Percentiles rank a stretch among this genome's conserved stretches.
Evolutionary conservation across 2,797 vertebrate genomes (phyloP).

Genomic region (Myotis planiceps): DNA sequence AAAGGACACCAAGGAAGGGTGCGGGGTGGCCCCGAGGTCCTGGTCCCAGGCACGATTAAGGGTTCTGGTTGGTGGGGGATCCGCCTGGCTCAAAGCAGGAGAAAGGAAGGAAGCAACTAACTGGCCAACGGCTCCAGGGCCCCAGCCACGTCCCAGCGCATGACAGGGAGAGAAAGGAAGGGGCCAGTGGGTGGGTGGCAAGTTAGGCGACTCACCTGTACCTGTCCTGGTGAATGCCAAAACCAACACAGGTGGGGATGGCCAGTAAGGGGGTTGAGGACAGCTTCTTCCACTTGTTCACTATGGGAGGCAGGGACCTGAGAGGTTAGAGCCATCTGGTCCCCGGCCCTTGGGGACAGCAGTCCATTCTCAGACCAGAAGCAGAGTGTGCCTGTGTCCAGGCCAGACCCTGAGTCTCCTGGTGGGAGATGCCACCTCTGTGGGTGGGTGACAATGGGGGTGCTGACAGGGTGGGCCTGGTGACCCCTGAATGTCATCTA

Average conservation of each 20-base stretch:
- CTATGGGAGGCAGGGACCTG: constrained; percentile 80
- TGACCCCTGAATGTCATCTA: not conserved
- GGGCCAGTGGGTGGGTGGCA: not conserved
- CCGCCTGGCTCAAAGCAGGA: not conserved
- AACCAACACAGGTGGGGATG: constrained; percentile 92
- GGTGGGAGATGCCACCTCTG: not conserved
- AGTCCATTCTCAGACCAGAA: not conserved
- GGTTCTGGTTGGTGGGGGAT: not conserved
- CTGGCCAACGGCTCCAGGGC: not conserved
- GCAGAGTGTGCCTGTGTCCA: not conserved
- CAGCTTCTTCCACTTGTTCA: constrained; percentile 94
- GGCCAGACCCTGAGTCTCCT: not conserved
- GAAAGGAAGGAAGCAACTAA: not conserved
- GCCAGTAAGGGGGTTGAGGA: constrained; percentile 90
- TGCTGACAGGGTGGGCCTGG: not conserved
- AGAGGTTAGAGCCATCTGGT: not conserved
- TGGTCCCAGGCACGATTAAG: not conserved
- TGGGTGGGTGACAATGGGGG: not conserved
- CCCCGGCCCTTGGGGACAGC: not conserved
- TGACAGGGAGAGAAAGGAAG: not conserved
- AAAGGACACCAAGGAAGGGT: not conserved
- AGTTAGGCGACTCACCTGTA: constrained; percentile 89
- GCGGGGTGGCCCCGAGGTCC: too few relatives aligned
- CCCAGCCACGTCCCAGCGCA: not conserved
- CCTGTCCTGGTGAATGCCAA: constrained; percentile 91